Conservation (phyloP, 2,888 invertebrate species). For the Alloscopus bannaensis region DNA sequence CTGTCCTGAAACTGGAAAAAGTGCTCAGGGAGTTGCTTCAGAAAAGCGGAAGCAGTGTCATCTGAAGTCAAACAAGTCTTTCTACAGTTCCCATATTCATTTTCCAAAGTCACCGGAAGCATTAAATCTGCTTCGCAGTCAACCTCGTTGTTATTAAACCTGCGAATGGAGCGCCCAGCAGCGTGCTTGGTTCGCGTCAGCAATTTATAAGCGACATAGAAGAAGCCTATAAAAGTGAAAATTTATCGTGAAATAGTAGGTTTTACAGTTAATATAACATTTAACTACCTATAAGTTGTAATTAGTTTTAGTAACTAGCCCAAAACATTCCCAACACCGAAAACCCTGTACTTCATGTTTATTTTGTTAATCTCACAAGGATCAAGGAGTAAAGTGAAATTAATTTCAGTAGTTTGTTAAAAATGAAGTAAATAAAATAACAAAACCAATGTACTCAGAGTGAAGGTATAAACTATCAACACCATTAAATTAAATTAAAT, state of each 20-base stretch:
- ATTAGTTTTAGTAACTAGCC: no score
- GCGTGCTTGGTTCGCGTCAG: constrained; percentile 47
- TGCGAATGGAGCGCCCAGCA: constrained; percentile 33
- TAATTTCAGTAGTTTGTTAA: neutral
- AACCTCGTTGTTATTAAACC: constrained; percentile 48
- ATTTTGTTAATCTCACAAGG: neutral
- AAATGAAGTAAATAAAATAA: neutral
- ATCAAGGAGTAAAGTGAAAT: neutral
- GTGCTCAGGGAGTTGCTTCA: constrained; percentile 68
- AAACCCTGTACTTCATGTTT: neutral
- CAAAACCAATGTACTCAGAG: neutral
- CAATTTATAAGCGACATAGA: constrained; percentile 57
- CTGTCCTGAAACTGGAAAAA: constrained; percentile 70
- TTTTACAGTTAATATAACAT: no score
- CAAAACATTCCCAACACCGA: neutral
- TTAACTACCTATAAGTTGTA: neutral
- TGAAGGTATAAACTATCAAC: neutral
- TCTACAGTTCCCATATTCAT: constrained; percentile 70
- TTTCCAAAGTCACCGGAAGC: constrained; percentile 68
- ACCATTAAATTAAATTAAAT: neutral
- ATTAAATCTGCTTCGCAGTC: constrained; percentile 66
- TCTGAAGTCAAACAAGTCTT: constrained; percentile 59
- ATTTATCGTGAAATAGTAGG: no score
- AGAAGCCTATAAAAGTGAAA: constrained; percentile 60
- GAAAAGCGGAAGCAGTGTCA: constrained; percentile 67